Base-by-base conservation (phyloP, 2,113 vertebrate species). In the Lathamus discolor region DNA sequence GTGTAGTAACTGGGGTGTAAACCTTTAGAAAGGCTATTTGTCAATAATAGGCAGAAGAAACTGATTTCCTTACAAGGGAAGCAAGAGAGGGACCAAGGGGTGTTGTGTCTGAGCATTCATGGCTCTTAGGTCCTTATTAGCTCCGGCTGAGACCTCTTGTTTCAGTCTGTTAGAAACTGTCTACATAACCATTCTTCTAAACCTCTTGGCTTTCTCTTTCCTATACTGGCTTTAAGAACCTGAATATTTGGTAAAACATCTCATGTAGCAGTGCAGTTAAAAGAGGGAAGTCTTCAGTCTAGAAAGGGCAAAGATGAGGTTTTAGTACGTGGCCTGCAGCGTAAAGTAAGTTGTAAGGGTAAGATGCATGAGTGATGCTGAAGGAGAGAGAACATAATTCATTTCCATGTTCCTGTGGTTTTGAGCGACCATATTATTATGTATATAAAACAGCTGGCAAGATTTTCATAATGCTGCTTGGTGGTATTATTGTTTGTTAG, bases 161-260 rank as follows among this genome's bases (percentile, higher is more conserved):
- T 14, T 35, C 61, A 28, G 11, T 25, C 68, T 43, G 8, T 31
- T 39, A 57, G 52, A 54, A 68, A 7, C 31, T 54, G 24, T 10
- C 46, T 67, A 6, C 19, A 0, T 7, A 33, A 31, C 35, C 37
- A 17, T 68, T 67, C 14, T 39, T 39, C 11, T 64, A 17, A 29
- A 48, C 39, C 48, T 54, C 23, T 62, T 20, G 2, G 0, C 7
- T 35, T 77, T 51, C n/a, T 37, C 2, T 13, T 11, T 68, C 10
- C 29, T n/a, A 0, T 12, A 9, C 2, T 54, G 31, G n/a, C 37
- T 64, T 6, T 27, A 51, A 2, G 51, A 61, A 28, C 15, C 31
- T 37, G 63, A n/a, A 8, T 49, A 43, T 46, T 59, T 54, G 66
- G 4, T 75, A 63, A 72, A 87, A 37, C 28, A 84, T 16, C 62